Percentiles rank a stretch among this genome's conserved stretches.
These are phyloP conservation scores for Nematostella vectensis DNA, from an alignment of 92 coral and sea anemone species.

Conservation along the genomic window DNA sequence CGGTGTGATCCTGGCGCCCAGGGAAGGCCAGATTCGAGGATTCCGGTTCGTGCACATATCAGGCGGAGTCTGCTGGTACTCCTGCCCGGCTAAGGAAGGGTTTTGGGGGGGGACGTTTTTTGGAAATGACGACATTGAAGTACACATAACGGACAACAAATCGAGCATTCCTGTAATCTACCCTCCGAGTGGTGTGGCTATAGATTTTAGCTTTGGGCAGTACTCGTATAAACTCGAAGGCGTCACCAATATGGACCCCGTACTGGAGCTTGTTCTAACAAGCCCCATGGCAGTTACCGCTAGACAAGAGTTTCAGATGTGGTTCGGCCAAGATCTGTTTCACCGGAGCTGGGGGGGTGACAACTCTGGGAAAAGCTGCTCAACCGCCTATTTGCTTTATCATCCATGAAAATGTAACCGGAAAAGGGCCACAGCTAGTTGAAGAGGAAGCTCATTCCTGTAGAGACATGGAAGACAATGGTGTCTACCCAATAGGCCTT, in stretches of 20 bases:
- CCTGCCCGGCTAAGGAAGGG: not conserved
- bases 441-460: too few species aligned
- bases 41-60: not conserved
- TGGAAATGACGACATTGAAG: not conserved
- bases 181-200: not conserved
- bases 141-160: not conserved
- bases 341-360: not conserved
- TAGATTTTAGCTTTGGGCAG: not conserved
- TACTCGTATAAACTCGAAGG: not conserved
- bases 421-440: too few species aligned
- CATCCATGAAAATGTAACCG: too few species aligned
- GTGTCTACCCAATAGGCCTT: too few species aligned
- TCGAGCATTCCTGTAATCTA: not conserved
- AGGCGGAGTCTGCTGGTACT: not conserved
- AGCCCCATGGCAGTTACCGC: not conserved
- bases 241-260: slow-evolving; percentile 1
- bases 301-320: not conserved
- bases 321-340: not conserved
- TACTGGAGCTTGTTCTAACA: not conserved
- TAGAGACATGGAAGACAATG: too few species aligned
- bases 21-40: not conserved
- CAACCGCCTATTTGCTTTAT: not conserved
- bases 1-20: not conserved
- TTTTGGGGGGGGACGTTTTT: not conserved
- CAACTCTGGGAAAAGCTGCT: not conserved